Evolutionary conservation across 2,888 invertebrate genomes (phyloP).

Genomic region (Parelbella ahira): DNA sequence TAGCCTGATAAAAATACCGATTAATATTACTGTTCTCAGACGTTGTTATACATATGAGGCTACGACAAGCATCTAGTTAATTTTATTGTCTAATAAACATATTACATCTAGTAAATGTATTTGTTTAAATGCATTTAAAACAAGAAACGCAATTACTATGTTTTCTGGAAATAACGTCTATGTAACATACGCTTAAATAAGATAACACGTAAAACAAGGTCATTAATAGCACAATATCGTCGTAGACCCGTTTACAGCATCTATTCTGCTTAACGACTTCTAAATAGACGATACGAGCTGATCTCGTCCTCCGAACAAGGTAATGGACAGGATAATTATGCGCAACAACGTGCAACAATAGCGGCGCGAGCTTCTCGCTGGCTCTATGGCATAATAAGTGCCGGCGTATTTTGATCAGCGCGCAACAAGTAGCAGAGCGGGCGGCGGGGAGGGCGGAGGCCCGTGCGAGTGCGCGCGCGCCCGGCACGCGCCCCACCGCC

Average conservation of each 20-base stretch:
- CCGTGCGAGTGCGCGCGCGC: conserved; percentile 66
- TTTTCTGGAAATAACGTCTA: conserved; percentile 37
- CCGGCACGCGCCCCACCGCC: conserved; percentile 68
- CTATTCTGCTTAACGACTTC: conserved; percentile 70
- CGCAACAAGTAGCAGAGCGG: conserved; percentile 66
- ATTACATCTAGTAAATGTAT: too few relatives aligned
- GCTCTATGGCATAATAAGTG: conserved; percentile 76
- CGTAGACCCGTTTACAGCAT: conserved; percentile 59
- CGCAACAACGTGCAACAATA: conserved; percentile 77
- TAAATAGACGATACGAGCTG: conserved; percentile 68
- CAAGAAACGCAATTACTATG: conserved; percentile 7
- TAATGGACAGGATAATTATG: conserved; percentile 79
- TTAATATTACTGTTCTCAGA: conserved; percentile 1
- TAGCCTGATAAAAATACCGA: conserved; percentile 27
- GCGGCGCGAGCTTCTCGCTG: conserved; percentile 67
- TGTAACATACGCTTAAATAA: conserved; percentile 30
- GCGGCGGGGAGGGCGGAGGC: conserved; percentile 44
- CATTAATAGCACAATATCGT: conserved; percentile 64
- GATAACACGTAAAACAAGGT: conserved; percentile 48
- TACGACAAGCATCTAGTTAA: conserved; percentile 7
- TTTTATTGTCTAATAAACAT: too few relatives aligned
- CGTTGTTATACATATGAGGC: conserved; percentile 8
- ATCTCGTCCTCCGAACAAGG: conserved; percentile 73
- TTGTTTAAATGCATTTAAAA: too few relatives aligned
- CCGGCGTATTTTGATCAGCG: conserved; percentile 73